These are phyloP conservation scores for Carollia perspicillata DNA, from an alignment of 2,113 vertebrate genomes.

Conservation along the genomic window DNA sequence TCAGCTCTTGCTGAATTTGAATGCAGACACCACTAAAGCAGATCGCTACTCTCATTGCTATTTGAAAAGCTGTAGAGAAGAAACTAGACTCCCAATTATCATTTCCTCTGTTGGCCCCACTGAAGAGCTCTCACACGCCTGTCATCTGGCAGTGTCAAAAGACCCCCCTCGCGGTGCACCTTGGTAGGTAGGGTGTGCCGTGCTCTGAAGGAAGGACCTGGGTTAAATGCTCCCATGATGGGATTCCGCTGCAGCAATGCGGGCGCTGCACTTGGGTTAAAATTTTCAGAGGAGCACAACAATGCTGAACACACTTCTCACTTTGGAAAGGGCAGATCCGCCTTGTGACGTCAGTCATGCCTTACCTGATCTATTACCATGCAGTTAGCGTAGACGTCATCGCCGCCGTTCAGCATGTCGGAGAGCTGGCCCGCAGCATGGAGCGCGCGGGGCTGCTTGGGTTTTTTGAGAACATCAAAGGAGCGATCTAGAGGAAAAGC, in stretches of 20 bases:
- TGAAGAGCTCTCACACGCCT: background rate
- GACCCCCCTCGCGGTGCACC: fast-evolving
- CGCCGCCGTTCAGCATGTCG: constrained; percentile 80
- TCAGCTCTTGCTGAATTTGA: background rate
- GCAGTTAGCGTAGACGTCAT: constrained; percentile 87
- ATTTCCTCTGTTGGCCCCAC: background rate
- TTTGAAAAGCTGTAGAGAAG: background rate
- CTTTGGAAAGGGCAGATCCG: background rate
- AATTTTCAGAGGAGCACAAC: background rate
- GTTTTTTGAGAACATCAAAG: constrained; percentile 77
- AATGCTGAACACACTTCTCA: background rate
- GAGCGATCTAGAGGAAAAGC: constrained; percentile 80
- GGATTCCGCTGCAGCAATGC: background rate
- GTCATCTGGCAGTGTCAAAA: background rate
- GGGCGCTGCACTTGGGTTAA: background rate
- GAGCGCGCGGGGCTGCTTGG: constrained; percentile 75
- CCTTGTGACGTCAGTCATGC: background rate
- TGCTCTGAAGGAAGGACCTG: background rate
- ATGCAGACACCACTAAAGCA: background rate
- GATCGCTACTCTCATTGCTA: background rate
- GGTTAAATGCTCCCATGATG: background rate
- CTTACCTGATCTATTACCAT: constrained; percentile 90
- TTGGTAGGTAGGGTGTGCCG: background rate
- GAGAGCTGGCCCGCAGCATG: constrained; percentile 76
- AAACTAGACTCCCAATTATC: background rate